Base-by-base conservation (phyloP, 2,797 vertebrate genomes). In the Muraenolepis orangiensis region DNA sequence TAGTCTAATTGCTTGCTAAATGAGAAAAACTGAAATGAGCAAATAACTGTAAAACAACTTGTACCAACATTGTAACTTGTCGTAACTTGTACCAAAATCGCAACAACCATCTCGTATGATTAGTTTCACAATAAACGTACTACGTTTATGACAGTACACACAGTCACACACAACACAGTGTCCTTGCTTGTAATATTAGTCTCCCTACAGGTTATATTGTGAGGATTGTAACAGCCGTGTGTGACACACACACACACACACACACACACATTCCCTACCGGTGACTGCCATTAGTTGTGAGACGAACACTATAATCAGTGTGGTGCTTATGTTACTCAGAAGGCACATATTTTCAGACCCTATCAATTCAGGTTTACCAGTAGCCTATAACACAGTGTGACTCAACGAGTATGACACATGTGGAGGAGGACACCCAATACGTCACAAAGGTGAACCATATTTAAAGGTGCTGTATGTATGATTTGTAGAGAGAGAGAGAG, bases 321-420 rank as follows among this genome's bases (percentile, higher is more conserved):
- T 36, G 36, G 31, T 88, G 84, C 87, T 72, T 80, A 46, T 79
- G 76, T 76, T 77, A 79, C n/a, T 76, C n/a, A 26, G 80, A 89
- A 76, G 85, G 69, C 86, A 66, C 70, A 74, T n/a, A n/a, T 82
- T 73, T 87, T 75, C 68, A 13, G 79, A 76, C 61, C 51, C 71
- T 23, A 72, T 81, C 61, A 29, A 66, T 61, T 61, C 66, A 71
- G 13, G 29, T 67, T 31, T 29, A 16, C 29, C 12, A 76, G 72
- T 61, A 29, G 61, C 29, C 28, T 28, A 70, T 80, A 70, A 78
- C 70, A 67, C 70, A 70, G 6, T 26, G 42, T 79, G 80, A 86
- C 66, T 74, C 69, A 79, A 66, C 2, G 57, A 64, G 57, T 26
- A 64, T 12, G 23, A 64, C 57, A 26, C 8, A 11, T 57, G 51